Evolutionary conservation across 2,797 vertebrate species (phyloP), one percentile per base, ranked within the genome.

Genomic region (Sparidentex hasta): DNA sequence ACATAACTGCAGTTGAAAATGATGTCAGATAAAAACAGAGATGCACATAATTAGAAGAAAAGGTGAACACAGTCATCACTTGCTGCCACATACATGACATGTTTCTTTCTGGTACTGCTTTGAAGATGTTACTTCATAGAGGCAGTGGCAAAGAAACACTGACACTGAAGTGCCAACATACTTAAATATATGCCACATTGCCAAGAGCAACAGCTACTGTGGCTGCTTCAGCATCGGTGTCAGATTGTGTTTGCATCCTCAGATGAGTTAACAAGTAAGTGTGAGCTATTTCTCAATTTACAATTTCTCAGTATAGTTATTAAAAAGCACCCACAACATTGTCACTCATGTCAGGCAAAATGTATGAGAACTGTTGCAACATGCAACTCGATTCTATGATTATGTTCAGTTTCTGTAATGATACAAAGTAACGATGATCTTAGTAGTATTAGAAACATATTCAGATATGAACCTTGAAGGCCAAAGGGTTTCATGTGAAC

Each of bases 201-300:
- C 6, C 21, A 68, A 38, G 38, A 9, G 38, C 38, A 38, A 38
- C 38, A 38, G 38, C 38, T 38, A 38, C 38, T 11, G 46, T 71
- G 54, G 1, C 44, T 5, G 12, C 16, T 61, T 56, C 14, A 50
- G 61, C 25, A 43, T 61, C 23, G 57, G 8, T 68, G 38, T 20
- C 25, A 79, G n/a, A 51, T 25, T 69, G 33, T 61, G 46, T 51
- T 69, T 71, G 41, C 43, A 48, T 27, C 3, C 56, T 55, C 27
- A 66, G 65, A 73, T 38, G 11, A 38, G 38, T 38, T 38, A 38
- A 11, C 58, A 69, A 76, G 50, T 61, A 50, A 57, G 43, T 48
- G 59, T n/a, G 55, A 38, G 38, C 38, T 38, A 11, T 38, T 38
- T n/a, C n/a, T n/a, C n/a, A n/a, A 38, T 38, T 38, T 38, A 38